Base-by-base conservation (phyloP, 2,888 invertebrate genomes). In the Acrobeloides nanus region DNA sequence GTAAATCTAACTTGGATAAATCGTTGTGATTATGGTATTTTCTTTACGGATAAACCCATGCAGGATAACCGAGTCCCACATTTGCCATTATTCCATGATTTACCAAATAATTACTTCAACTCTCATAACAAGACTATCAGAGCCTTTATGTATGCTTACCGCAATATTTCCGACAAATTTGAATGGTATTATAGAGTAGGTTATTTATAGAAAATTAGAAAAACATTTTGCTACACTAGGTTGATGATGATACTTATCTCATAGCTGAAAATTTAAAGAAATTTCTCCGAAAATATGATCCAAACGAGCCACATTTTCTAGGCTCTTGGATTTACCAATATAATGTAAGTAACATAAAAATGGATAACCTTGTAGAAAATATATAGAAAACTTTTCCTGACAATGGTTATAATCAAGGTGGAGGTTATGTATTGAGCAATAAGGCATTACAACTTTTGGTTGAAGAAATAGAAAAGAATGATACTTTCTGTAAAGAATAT, bases 121-220 rank as follows among this genome's bases (percentile, higher is more conserved):
- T 39, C 33, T 18, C 33, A 10, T 10, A n/a, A 26, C 40, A 39
- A 39, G 32, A 26, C 32, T n/a, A 39, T 18, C n/a, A 18, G 23
- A 10, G 26, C 25, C 12, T 26, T 39, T 3, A 10, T 27, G n/a
- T 39, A 39, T 24, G 27, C 29, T 2, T 39, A 39, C 40, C 12
- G 12, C 18, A 12, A 31, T 15, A 26, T 39, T n/a, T 39, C 40
- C 18, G 24, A 39, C 12, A 24, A 39, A 10, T 39, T 39, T 15
- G 40, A 39, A n/a, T 39, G 40, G 40, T 39, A 39, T 31, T 23
- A 27, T n/a, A 39, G 33, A 26, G n/a, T n/a, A n/a, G n/a, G n/a
- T n/a, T n/a, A n/a, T n/a, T n/a, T n/a, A n/a, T n/a, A n/a, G n/a
- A n/a, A n/a, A n/a, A n/a, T n/a, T n/a, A n/a, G n/a, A n/a, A n/a